Percentiles rank a stretch among this genome's conserved stretches.
Conservation (phyloP, 92 coral and sea anemone species). For the Galaxea fascicularis region DNA sequence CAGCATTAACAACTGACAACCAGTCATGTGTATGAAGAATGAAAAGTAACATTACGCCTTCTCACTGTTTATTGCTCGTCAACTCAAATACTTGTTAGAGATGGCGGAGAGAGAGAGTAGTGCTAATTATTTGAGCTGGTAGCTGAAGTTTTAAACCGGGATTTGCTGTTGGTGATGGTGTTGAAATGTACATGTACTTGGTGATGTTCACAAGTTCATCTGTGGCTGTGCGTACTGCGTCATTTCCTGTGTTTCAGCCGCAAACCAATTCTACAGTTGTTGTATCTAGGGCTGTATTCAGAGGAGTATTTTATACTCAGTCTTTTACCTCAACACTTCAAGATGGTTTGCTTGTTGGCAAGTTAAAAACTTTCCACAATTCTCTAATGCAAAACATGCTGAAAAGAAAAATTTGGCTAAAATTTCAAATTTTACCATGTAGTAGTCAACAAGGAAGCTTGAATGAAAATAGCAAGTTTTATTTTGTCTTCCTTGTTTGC, state of each 20-base stretch:
- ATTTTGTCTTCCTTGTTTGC: not conserved
- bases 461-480: not conserved
- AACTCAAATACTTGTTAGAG: not conserved
- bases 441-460: slow-evolving; percentile 4
- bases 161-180: slow-evolving; percentile 27
- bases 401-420: too few species aligned
- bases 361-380: not conserved
- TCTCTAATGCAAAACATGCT: too few species aligned
- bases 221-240: slow-evolving; percentile 50
- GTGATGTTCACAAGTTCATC: slow-evolving; percentile 37
- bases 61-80: not conserved
- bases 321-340: not conserved
- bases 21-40: too few species aligned
- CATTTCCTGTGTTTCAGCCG: slow-evolving; percentile 52
- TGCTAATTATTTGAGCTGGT: not conserved
- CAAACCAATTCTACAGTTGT: slow-evolving; percentile 45
- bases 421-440: not conserved
- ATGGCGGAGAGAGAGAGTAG: not conserved
- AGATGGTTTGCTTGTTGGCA: slow-evolving; percentile 7
- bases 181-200: slow-evolving; percentile 25
- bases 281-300: slow-evolving; percentile 41
- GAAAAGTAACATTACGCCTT: not conserved
- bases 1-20: too few species aligned
- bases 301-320: slow-evolving; percentile 41
- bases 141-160: slow-evolving; percentile 8